A percentile compares a stretch with the other conserved stretches of the same genome.
These are phyloP conservation scores for Drosophila neonasuta DNA, from an alignment of 2,888 invertebrate genomes.

Conservation along the genomic window DNA sequence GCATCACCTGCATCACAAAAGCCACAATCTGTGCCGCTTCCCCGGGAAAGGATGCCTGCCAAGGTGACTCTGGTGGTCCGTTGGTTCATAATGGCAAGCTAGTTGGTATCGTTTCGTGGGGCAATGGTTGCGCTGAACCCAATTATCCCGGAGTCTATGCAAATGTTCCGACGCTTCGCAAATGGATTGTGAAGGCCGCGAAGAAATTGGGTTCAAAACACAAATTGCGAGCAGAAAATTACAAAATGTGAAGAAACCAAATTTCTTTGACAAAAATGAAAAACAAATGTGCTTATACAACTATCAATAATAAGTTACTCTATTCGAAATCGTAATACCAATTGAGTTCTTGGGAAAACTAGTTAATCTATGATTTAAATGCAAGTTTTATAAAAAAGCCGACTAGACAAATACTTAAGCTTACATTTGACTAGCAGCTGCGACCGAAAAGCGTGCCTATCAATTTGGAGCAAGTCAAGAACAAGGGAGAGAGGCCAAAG, in stretches of 20 bases:
- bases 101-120: slow-evolving; percentile 39
- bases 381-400: no score
- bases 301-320: no score
- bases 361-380: no score
- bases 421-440: background rate
- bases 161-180: background rate
- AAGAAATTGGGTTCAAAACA: background rate
- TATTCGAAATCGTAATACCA: no score
- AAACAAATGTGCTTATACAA: background rate
- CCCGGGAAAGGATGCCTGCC: slow-evolving; percentile 18
- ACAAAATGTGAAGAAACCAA: background rate
- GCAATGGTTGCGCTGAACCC: slow-evolving; percentile 15
- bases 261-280: background rate
- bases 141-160: slow-evolving; percentile 31
- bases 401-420: background rate
- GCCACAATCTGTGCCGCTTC: slow-evolving; percentile 21
- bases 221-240: background rate
- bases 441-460: slow-evolving; percentile 1
- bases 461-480: slow-evolving; percentile 2
- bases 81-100: slow-evolving; percentile 9
- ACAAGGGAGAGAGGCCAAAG: background rate
- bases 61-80: slow-evolving; percentile 33
- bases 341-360: no score
- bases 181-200: slow-evolving; percentile 13
- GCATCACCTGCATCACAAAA: background rate